Percentiles rank a stretch among this genome's conserved stretches.
These are phyloP conservation scores for Boleophthalmus pectinirostris DNA, from an alignment of 2,113 vertebrate species.

Conservation along the genomic window DNA sequence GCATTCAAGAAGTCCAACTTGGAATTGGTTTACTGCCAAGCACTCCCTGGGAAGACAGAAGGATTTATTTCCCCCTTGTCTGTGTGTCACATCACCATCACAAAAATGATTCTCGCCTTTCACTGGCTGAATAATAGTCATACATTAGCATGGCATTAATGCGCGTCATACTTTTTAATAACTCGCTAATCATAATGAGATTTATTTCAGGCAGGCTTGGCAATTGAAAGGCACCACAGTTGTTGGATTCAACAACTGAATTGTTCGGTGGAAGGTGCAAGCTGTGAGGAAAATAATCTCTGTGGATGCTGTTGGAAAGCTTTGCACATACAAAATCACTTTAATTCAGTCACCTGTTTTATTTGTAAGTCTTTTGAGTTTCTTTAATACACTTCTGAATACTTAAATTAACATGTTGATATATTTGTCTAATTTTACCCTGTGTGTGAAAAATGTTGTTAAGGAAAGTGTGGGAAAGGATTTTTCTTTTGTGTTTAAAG, in stretches of 20 bases:
- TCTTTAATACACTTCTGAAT: background rate
- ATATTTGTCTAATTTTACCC: background rate
- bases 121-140: conserved; percentile 74
- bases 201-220: conserved; percentile 51
- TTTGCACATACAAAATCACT: conserved; percentile 3
- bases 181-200: conserved; percentile 64
- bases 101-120: conserved; percentile 75
- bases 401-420: background rate
- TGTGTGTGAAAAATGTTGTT: background rate
- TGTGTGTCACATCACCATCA: conserved; percentile 76
- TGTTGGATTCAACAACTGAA: conserved; percentile 13
- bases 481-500: background rate
- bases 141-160: conserved; percentile 74
- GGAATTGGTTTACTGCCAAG: conserved; percentile 78
- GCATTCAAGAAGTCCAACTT: conserved; percentile 73
- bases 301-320: background rate
- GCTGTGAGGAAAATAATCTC: conserved; percentile 17
- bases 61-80: conserved; percentile 80
- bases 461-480: background rate
- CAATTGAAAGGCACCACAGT: conserved; percentile 21
- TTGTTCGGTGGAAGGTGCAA: conserved; percentile 21
- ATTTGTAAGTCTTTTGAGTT: background rate
- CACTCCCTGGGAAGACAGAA: conserved; percentile 69
- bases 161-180: conserved; percentile 61
- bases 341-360: background rate